Conservation (phyloP, 1,140 invertebrate species). For the Heliothis virescens region DNA sequence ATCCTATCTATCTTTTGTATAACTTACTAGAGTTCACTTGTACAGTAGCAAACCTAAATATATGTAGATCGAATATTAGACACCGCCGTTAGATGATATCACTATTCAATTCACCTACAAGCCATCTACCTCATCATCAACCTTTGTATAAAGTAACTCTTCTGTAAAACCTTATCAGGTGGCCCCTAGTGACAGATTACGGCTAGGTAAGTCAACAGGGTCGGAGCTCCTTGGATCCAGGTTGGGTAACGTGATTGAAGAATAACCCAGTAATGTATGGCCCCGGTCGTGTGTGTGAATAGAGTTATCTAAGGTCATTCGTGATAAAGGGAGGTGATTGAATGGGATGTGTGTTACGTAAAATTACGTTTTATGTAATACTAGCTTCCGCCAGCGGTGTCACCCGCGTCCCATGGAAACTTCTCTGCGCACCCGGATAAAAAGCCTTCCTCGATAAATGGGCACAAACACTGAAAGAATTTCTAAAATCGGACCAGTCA, state of each 20-base stretch:
- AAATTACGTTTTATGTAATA: not conserved
- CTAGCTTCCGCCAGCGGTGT: too few relatives aligned
- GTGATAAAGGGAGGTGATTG: not conserved
- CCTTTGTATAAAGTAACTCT: constrained; percentile 5
- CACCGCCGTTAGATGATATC: too few relatives aligned
- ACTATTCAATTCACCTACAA: not conserved
- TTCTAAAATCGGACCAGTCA: too few relatives aligned
- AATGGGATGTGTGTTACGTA: too few relatives aligned
- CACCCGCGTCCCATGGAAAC: too few relatives aligned
- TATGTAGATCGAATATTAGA: too few relatives aligned
- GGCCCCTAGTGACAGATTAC: constrained; percentile 24
- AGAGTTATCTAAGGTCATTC: not conserved
- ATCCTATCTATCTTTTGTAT: too few relatives aligned
- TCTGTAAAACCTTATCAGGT: not conserved
- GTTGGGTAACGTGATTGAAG: constrained; percentile 9
- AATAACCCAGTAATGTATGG: constrained; percentile 15
- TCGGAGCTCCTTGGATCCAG: not conserved
- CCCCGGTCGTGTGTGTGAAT: not conserved
- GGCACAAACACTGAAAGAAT: too few relatives aligned
- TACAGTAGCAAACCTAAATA: too few relatives aligned
- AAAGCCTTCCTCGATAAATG: too few relatives aligned
- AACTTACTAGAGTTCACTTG: too few relatives aligned
- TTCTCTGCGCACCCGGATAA: too few relatives aligned
- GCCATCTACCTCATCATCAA: not conserved
- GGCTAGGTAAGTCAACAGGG: constrained; percentile 33